A percentile compares a stretch with the other conserved stretches of the same genome.
These are phyloP conservation scores for Platynereis dumerilii DNA, from an alignment of 2,888 invertebrate genomes.

Conservation along the genomic window DNA sequence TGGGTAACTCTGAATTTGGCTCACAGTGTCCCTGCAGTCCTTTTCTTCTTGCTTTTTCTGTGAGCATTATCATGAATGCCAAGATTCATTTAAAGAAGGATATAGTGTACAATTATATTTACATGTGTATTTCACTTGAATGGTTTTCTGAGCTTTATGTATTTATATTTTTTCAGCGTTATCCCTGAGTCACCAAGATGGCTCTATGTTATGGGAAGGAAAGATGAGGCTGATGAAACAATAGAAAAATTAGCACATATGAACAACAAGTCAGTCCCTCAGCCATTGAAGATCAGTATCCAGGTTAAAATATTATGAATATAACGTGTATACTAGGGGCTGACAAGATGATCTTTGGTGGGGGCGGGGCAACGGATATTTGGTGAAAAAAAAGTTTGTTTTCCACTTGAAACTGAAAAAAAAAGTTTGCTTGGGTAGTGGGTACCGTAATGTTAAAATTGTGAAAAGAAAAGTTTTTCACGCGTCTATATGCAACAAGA, in stretches of 20 bases:
- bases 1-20: slow-evolving; percentile 47
- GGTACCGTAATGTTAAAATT: too few relatives aligned
- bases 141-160: background rate
- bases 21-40: background rate
- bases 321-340: too few relatives aligned
- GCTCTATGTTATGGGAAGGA: slow-evolving; percentile 72
- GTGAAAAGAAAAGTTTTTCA: too few relatives aligned
- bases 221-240: slow-evolving; percentile 70
- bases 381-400: too few relatives aligned
- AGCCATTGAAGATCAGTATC: slow-evolving; percentile 13
- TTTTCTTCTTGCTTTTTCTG: slow-evolving; percentile 10
- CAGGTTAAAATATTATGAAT: slow-evolving; percentile 6
- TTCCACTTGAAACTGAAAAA: too few relatives aligned
- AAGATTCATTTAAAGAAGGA: too few relatives aligned
- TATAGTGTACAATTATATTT: too few relatives aligned
- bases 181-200: slow-evolving; percentile 79
- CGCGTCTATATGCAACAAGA: too few relatives aligned
- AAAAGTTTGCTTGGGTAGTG: too few relatives aligned
- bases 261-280: slow-evolving; percentile 68
- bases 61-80: background rate
- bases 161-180: slow-evolving; percentile 63
- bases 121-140: too few relatives aligned
- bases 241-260: slow-evolving; percentile 72
- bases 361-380: too few relatives aligned
- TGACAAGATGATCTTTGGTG: too few relatives aligned